These are phyloP conservation scores for Catharus minimus DNA, from an alignment of 2,113 vertebrate genomes.

Conservation along the genomic window DNA sequence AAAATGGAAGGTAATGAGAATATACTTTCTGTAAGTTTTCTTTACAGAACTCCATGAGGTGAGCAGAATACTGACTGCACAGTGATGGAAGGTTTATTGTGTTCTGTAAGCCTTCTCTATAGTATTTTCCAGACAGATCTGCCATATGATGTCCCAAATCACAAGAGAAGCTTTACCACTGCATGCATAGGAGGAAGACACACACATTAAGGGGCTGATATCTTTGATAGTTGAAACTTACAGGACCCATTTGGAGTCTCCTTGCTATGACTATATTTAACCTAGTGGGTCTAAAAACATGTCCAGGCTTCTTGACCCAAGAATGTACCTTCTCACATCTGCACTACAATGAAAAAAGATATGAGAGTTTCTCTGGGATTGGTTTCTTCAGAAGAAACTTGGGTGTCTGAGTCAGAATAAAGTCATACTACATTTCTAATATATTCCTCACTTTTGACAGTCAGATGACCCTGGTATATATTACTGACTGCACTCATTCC, in stretches of 20 bases:
- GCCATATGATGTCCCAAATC: neutral
- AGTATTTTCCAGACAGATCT: neutral
- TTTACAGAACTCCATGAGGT: neutral
- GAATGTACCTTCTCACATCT: neutral
- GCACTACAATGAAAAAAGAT: neutral
- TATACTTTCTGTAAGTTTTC: neutral
- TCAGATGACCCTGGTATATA: neutral
- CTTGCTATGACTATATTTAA: neutral
- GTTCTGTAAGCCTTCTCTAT: neutral
- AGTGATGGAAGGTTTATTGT: neutral
- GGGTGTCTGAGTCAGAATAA: neutral
- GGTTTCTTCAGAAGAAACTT: neutral
- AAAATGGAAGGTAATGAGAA: neutral
- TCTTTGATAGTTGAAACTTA: neutral
- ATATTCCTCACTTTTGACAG: neutral
- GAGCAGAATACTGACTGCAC: neutral
- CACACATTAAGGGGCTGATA: rapidly evolving
- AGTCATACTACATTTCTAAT: neutral
- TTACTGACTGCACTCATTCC: neutral
- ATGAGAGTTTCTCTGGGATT: neutral
- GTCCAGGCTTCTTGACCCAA: neutral
- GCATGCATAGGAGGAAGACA: neutral
- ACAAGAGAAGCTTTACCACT: neutral
- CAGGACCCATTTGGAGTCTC: rapidly evolving
- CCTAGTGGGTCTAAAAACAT: neutral